Base-by-base conservation (phyloP, 1,140 invertebrate species). In the Contarinia nasturtii region DNA sequence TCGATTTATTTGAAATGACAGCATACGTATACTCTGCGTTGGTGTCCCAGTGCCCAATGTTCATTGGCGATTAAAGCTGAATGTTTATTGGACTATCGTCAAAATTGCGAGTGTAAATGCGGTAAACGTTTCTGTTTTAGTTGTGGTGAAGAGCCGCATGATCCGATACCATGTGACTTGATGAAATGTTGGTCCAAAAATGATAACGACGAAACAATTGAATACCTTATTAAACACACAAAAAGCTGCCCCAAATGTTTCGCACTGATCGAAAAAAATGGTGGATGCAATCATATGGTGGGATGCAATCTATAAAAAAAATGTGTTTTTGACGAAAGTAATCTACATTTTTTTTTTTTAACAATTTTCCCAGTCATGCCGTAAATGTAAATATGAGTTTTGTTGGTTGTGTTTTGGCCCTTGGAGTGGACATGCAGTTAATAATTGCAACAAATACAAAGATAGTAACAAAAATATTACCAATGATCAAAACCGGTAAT, bases 231-330 rank as follows among this genome's bases (percentile, higher is more conserved):
- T 44, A 95, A 93, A 7, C 98, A 99, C 67, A 98, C 95, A 27
- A 98, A 98, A 73, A 94, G 98, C 70, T 98, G 95, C 70, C 94
- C 94, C 14, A 93, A 89, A 59, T 98, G 94, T 69, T 92, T 93
- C 64, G 92, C 94, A 2, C 97, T 91, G 1, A 98, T 98, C 56
- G 90, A 94, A 65, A 94, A 94, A 67, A 91, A 98, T 69, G 94
- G 94, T 42, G 94, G 94, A 22, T 98, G 95, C 68, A 98, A 98
- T 69, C 95, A 98, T 66, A 98, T 98, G 93, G 84, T 64, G 14
- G 43, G 33, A 27, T 15, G 12, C 15, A n/a, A n/a, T 38, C 12
- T 33, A 14, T 21, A 17, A 19, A 19, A 20, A 43, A 19, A 14
- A 19, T 20, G 15, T 5, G 22, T 19, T 20, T 17, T 2, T 43